A percentile compares a stretch with the other conserved stretches of the same genome.
Conservation (phyloP, 92 coral and sea anemone genomes). For the Bergia sp. region DNA sequence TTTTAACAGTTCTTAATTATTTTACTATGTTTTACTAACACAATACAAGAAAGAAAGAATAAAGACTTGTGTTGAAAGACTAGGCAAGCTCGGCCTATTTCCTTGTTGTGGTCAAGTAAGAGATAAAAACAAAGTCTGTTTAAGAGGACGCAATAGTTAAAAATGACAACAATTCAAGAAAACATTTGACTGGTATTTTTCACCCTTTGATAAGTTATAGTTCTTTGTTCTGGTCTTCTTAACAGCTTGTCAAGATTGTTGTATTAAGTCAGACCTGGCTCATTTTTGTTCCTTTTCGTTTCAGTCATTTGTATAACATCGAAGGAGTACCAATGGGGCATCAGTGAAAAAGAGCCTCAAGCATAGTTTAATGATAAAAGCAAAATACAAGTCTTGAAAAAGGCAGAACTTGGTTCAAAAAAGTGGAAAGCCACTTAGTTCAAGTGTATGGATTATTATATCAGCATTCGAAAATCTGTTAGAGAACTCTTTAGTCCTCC, state of each 20-base stretch:
- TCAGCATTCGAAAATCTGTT: conserved; percentile 1
- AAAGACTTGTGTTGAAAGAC: background rate
- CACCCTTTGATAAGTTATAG: conserved; percentile 7
- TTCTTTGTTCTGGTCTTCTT: conserved; percentile 3
- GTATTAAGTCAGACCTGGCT: background rate
- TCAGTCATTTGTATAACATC: background rate
- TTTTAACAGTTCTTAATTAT: conserved; percentile 42
- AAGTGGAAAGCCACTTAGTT: background rate
- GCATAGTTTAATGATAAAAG: background rate
- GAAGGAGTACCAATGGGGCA: background rate
- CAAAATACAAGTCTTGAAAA: background rate
- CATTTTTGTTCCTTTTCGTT: background rate
- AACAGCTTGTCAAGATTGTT: conserved; percentile 4
- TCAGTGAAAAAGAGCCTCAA: background rate
- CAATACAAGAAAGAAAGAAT: background rate
- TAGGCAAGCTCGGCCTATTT: background rate
- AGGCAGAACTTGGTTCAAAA: background rate
- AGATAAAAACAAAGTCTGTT: background rate
- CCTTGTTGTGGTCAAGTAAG: background rate
- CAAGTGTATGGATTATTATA: background rate
- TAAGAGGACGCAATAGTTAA: background rate
- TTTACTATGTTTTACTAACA: conserved; percentile 23
- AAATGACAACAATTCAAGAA: conserved; percentile 4
- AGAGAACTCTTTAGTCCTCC: conserved; percentile 21
- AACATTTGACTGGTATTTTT: conserved; percentile 2